Conservation (phyloP, 1,140 invertebrate species). For the Cecropterus lyciades region DNA sequence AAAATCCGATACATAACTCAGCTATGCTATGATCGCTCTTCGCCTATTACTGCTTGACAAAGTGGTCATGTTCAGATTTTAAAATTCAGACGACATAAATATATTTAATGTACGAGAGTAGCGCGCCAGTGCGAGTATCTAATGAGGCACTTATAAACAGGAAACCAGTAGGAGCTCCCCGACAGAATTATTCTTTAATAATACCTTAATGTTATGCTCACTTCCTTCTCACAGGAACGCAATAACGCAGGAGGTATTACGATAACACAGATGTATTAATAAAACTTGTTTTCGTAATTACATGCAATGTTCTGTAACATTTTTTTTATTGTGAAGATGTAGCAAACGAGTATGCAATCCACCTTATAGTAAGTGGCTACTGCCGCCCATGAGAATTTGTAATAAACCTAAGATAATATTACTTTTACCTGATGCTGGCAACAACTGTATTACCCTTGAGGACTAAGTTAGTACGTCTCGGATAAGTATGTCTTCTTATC, state of each 20-base stretch:
- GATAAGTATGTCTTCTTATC: too few species aligned
- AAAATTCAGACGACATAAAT: constrained; percentile 31
- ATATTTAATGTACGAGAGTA: constrained; percentile 28
- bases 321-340: background rate
- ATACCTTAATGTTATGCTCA: constrained; percentile 25
- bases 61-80: constrained; percentile 24
- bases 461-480: too few species aligned
- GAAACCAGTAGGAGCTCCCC: constrained; percentile 27
- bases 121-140: constrained; percentile 11
- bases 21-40: too few species aligned
- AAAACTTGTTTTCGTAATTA: background rate
- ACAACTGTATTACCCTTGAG: too few species aligned
- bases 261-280: constrained; percentile 13
- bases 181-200: constrained; percentile 29
- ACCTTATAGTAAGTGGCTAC: too few species aligned
- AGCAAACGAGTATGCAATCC: too few species aligned
- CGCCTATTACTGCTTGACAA: background rate
- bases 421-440: too few species aligned
- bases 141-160: constrained; percentile 37
- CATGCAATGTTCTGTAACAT: background rate
- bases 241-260: constrained; percentile 3
- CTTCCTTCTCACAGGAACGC: constrained; percentile 22
- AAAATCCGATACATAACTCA: too few species aligned
- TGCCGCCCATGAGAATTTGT: too few species aligned
- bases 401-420: too few species aligned